Percentiles rank a stretch among this genome's conserved stretches.
Conservation (phyloP, 2,888 invertebrate species). For the Falcaria lacertinaria region DNA sequence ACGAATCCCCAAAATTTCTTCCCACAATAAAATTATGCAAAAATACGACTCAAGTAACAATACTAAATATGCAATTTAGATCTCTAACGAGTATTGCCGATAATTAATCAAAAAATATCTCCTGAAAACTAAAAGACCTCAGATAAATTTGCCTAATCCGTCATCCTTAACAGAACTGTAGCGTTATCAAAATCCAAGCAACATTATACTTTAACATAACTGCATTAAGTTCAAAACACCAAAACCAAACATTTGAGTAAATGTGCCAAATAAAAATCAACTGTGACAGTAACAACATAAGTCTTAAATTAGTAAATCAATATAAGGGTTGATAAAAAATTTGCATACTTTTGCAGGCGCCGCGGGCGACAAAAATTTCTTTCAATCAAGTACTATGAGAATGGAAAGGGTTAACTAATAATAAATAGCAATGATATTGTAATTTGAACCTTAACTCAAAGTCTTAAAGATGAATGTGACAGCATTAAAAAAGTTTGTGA, state of each 20-base stretch:
- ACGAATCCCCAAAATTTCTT: too few relatives aligned
- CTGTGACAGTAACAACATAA: not conserved
- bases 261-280: not conserved
- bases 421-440: slow-evolving; percentile 6
- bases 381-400: slow-evolving; percentile 30
- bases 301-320: slow-evolving; percentile 1
- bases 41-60: slow-evolving; percentile 37
- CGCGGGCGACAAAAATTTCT: slow-evolving; percentile 44
- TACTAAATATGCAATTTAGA: slow-evolving; percentile 9
- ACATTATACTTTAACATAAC: not conserved
- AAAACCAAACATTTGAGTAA: not conserved
- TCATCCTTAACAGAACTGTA: slow-evolving; percentile 26
- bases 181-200: not conserved
- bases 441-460: slow-evolving; percentile 12
- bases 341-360: slow-evolving; percentile 53
- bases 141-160: slow-evolving; percentile 56
- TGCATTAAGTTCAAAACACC: not conserved
- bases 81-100: slow-evolving; percentile 42
- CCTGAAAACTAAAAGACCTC: slow-evolving; percentile 22
- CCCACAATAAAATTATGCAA: slow-evolving; percentile 17
- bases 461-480: slow-evolving; percentile 17
- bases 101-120: slow-evolving; percentile 54
- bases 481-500: slow-evolving; percentile 8
- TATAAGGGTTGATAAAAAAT: slow-evolving; percentile 40
- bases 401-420: slow-evolving; percentile 27